phyloP scores from a whole-genome alignment of 2,888 invertebrate genomes.

The Malachius bipustulatus region DNA sequence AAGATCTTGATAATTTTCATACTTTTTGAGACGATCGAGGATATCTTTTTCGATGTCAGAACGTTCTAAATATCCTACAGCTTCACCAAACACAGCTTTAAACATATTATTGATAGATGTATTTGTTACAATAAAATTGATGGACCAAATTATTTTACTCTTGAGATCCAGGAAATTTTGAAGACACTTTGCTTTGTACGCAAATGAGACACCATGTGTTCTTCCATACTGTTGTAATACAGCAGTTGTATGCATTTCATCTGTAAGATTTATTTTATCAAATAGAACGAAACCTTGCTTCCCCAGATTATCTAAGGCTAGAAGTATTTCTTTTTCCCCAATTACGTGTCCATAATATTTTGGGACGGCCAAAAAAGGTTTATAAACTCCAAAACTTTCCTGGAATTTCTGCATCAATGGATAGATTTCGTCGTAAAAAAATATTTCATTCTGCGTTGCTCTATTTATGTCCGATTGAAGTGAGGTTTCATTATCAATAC shows the following conservation, averaged over 20 bases:
- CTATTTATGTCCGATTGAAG: no score
- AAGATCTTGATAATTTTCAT: no score
- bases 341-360: background rate
- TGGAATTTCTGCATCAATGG: background rate
- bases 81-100: no score
- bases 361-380: background rate
- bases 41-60: no score
- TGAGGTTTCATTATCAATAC: background rate
- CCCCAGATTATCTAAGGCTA: background rate
- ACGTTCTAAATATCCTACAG: no score
- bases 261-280: background rate
- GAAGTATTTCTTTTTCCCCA: background rate
- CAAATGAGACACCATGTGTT: background rate
- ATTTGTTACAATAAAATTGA: no score
- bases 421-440: background rate
- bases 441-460: constrained; percentile 1
- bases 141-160: no score
- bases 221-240: background rate
- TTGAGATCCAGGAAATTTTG: no score
- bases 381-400: background rate
- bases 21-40: no score
- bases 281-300: background rate
- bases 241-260: background rate
- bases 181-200: background rate
- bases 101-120: no score